Base-by-base conservation (phyloP, 2,888 invertebrate species). In the Mystacides longicornis region DNA sequence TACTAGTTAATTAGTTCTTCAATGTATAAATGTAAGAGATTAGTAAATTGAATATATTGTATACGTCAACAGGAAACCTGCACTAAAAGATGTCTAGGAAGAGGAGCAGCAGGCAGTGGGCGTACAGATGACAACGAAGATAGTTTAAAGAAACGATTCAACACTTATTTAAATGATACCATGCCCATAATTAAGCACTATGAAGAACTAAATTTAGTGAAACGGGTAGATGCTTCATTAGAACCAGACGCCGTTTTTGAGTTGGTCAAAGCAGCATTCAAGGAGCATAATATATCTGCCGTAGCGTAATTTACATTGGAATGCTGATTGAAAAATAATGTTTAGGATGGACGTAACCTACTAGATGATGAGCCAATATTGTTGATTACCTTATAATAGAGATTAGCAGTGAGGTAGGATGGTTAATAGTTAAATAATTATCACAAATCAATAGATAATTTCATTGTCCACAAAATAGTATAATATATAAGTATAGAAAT, bases 61-160 rank as follows among this genome's bases (percentile, higher is more conserved):
- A n/a, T n/a, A n/a, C n/a, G 98, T 67, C 80, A 84, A 1, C 82
- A 86, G 64, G 84, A 93, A 62, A 81, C 85, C 5, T 98, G 98
- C 70, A 85, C 89, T 0, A 75, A 86, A 27, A 80, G 99, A 43
- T 98, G 97, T 68, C 68, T 99, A 53, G 81, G 81, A 3, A 82
- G 97, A 59, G 97, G 96, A 1, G 86, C 87, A 50, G 85, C 84
- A 46, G 93, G 91, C 49, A 95, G 93, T 69, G 96, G 96, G 0
- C 83, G 98, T 11, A 81, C 87, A 1, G 99, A 99, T 69, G 99
- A 99, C 70, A 99, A 99, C 67, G 69, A 83, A 45, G 93, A 94
- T 42, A 88, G 89, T 64, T 73, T 97, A 48, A 82, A 85, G 64
- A 94, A 95, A 68, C 81, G 96, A 57, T 90, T 95, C 64, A 79